These are phyloP conservation scores for Mus caroli DNA, from an alignment of 2,797 vertebrate species.

Conservation along the genomic window DNA sequence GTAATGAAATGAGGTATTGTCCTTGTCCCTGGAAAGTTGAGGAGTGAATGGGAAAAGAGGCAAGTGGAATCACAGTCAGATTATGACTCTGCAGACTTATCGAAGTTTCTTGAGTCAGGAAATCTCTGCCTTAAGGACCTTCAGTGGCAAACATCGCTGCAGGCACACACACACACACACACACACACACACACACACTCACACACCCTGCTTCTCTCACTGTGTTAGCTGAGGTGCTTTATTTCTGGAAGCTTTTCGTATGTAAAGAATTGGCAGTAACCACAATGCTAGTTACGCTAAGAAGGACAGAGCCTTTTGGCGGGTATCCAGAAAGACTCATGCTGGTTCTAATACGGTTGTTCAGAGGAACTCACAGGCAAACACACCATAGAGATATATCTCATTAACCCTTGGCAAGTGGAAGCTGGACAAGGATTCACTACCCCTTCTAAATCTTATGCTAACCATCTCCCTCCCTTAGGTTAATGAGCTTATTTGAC, in stretches of 20 bases:
- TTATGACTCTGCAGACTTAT: background rate
- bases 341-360: slow-evolving; percentile 74
- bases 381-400: slow-evolving; percentile 65
- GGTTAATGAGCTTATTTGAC: slow-evolving; percentile 73
- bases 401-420: slow-evolving; percentile 81
- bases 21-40: background rate
- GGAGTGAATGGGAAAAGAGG: slow-evolving; percentile 21
- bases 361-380: slow-evolving; percentile 69
- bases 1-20: background rate
- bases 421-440: slow-evolving; percentile 66
- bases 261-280: slow-evolving; percentile 80
- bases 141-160: slow-evolving; percentile 17
- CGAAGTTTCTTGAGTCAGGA: slow-evolving; percentile 61
- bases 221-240: slow-evolving; percentile 73
- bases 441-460: slow-evolving; percentile 66
- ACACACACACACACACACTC: too few species aligned
- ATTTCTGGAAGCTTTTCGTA: slow-evolving; percentile 79
- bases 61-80: background rate
- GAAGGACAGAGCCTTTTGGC: slow-evolving; percentile 65
- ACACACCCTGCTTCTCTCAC: slow-evolving; percentile 50
- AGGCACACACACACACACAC: too few species aligned
- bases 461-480: slow-evolving; percentile 65
- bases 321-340: slow-evolving; percentile 64
- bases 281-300: slow-evolving; percentile 74
- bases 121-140: slow-evolving; percentile 27